Base-by-base conservation (phyloP, 64 coral and sea anemone species). In the Catalaphyllia jardinei region DNA sequence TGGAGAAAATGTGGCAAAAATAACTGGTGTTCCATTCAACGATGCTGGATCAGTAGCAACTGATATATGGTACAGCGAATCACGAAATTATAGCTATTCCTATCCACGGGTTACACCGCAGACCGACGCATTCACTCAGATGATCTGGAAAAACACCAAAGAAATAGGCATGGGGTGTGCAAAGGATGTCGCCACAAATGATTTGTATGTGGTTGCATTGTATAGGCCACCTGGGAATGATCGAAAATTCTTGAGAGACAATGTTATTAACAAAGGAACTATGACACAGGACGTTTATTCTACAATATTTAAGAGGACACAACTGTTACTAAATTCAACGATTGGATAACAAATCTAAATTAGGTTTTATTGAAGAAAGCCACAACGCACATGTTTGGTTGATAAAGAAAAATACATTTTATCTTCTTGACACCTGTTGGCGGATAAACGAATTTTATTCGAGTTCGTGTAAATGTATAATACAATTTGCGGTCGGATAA, bases 271-370 rank as follows among this genome's bases (percentile, higher is more conserved):
- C 31, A 95, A 89, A 71, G 97, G 97, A 77, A 79, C 54, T 3
- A 73, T 91, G 4, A 89, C 76, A n/a, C 65, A 86, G 20, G 97
- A 99, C 74, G 97, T 99, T 69, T 99, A 99, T 51, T 91, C 97
- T 28, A 95, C 93, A n/a, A 99, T 99, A 71, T 99, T 99, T 79
- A 99, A 99, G 88, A 95, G 94, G 67, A 67, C 88, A 89, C 52
- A 91, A 50, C 33, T 50, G 39, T 31, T 39, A 38, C 31, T 14
- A 76, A 76, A 69, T 69, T n/a, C 65, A 25, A 69, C 65, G 22
- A 11, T 69, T 69, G 22, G 25, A 12, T 69, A 10, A 69, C 11
- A 69, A 5, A 69, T 22, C 65, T 69, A 10, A 27, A 29, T n/a
- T 0, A 69, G 0, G 2, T 27, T 69, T 57, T 57, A 57, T 57